Evolutionary conservation across 2,113 vertebrate species (phyloP).

Genomic region (Himantopus leucocephalus): DNA sequence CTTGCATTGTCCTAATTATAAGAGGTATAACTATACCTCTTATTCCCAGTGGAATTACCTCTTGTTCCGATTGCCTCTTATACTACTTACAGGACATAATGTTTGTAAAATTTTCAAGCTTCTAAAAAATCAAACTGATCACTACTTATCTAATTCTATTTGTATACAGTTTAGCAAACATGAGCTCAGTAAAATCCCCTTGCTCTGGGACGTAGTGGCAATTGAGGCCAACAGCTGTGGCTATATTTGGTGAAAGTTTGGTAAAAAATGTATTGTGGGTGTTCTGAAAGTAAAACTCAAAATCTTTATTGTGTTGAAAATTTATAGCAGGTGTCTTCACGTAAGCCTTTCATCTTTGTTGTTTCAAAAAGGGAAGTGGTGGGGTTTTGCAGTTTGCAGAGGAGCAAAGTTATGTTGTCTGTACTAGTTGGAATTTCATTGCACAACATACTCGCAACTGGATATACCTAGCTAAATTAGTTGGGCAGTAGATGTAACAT

Average conservation of each 20-base stretch:
- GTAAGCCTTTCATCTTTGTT: not conserved
- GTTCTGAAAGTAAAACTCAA: not conserved
- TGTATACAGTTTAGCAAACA: not conserved
- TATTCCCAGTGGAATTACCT: not conserved
- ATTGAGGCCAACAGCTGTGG: not conserved
- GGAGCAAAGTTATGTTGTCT: not conserved
- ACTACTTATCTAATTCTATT: not conserved
- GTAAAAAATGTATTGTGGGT: not conserved
- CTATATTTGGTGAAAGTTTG: not conserved
- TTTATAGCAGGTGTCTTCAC: not conserved
- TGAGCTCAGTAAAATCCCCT: not conserved
- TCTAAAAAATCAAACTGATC: not conserved
- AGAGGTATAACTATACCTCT: not conserved
- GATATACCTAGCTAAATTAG: not conserved
- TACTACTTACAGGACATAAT: not conserved
- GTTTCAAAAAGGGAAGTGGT: not conserved
- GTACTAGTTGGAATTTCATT: not conserved
- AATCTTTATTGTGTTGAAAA: not conserved
- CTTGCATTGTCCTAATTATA: not conserved
- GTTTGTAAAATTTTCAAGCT: not conserved
- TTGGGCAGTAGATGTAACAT: not conserved
- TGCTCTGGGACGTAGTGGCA: not conserved
- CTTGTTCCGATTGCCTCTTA: not conserved
- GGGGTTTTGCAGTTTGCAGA: not conserved
- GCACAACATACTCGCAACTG: rapidly evolving